Conservation (phyloP, 1,140 invertebrate species). For the Drosophila sp. region DNA sequence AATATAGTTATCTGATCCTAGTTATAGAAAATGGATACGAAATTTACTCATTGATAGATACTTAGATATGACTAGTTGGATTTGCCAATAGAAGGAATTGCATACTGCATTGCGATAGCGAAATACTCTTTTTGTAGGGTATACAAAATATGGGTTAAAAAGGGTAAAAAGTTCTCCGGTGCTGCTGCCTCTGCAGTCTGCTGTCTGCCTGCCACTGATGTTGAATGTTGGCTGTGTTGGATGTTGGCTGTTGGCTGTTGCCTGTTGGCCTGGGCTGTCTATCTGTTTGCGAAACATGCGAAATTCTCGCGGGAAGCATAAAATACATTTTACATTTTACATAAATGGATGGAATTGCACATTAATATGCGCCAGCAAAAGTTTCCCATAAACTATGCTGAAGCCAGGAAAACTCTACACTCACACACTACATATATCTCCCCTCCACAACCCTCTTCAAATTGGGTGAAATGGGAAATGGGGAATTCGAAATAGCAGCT, state of each 20-base stretch:
- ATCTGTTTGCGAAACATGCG: conserved; percentile 43
- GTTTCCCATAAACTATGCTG: conserved; percentile 51
- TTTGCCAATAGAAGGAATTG: too few relatives aligned
- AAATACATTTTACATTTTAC: conserved; percentile 77
- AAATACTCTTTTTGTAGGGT: too few relatives aligned
- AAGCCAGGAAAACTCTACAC: conserved; percentile 6
- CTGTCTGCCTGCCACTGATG: background rate
- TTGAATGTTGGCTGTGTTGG: conserved; percentile 4
- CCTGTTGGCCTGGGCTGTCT: conserved; percentile 17
- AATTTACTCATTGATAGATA: background rate
- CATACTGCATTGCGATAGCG: too few relatives aligned
- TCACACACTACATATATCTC: background rate
- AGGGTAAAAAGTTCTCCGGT: conserved; percentile 18
- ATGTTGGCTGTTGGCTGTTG: background rate
- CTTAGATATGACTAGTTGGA: background rate
- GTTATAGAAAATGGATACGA: too few relatives aligned
- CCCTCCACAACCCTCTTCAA: background rate
- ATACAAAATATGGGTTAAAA: background rate
- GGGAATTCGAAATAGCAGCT: conserved; percentile 3
- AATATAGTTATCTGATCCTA: too few relatives aligned
- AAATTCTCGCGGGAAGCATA: conserved; percentile 69
- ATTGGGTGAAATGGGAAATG: conserved; percentile 4
- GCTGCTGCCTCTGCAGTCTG: background rate
- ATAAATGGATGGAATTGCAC: conserved; percentile 68
- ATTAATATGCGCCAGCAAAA: conserved; percentile 64